phyloP scores from a whole-genome alignment of 1,140 invertebrate genomes.

The Calliphora vicina region DNA sequence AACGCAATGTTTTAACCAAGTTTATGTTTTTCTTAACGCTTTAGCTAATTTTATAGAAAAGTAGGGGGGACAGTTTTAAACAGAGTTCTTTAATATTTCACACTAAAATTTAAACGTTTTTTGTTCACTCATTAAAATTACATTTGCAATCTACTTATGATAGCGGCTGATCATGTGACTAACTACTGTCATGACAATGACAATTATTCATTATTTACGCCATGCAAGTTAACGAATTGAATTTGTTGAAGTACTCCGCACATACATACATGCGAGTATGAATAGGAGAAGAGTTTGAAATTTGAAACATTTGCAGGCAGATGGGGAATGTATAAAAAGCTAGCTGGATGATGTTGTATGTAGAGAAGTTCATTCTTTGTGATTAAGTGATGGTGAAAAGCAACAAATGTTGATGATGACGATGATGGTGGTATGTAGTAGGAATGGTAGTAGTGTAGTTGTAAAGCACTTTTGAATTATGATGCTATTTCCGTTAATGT shows the following conservation, averaged over 20 bases:
- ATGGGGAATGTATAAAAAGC: not conserved
- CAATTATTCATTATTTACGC: not conserved
- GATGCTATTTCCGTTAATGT: constrained; percentile 2
- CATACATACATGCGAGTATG: no score
- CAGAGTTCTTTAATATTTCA: no score
- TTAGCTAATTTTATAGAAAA: no score
- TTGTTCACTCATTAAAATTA: no score
- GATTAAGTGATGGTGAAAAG: not conserved
- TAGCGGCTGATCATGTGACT: not conserved
- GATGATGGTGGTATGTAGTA: not conserved
- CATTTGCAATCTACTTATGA: not conserved
- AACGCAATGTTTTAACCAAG: no score
- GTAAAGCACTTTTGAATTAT: not conserved
- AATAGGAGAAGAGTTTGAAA: not conserved
- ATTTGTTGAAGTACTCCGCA: not conserved
- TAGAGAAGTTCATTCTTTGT: not conserved
- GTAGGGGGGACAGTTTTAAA: no score
- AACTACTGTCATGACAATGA: not conserved
- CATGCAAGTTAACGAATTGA: not conserved
- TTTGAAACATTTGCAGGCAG: not conserved
- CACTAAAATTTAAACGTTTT: no score
- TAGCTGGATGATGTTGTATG: not conserved
- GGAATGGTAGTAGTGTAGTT: not conserved
- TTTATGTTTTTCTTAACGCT: no score
- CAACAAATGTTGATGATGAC: not conserved